These are phyloP conservation scores for Xanthorhoe spadicearia DNA, from an alignment of 2,888 invertebrate species.

Conservation along the genomic window DNA sequence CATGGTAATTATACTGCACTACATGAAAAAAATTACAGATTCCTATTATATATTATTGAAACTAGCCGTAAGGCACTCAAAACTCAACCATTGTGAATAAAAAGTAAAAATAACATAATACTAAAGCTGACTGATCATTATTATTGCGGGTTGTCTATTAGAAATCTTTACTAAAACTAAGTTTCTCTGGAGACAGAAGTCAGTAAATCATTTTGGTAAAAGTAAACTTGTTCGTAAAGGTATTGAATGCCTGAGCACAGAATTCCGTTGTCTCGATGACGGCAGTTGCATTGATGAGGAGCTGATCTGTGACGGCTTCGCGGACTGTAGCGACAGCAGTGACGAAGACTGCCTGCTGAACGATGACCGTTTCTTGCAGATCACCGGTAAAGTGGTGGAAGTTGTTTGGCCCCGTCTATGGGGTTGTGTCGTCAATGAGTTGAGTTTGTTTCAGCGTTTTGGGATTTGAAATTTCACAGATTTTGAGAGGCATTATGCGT, in stretches of 20 bases:
- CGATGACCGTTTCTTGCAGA: constrained; percentile 64
- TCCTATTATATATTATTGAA: no score
- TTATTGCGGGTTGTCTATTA: neutral
- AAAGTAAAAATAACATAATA: neutral
- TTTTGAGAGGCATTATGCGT: neutral
- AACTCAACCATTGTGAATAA: neutral
- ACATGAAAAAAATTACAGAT: no score
- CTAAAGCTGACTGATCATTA: neutral
- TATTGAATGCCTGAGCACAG: constrained; percentile 70
- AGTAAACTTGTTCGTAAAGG: constrained; percentile 62
- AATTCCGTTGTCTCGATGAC: constrained; percentile 84
- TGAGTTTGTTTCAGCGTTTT: constrained; percentile 36
- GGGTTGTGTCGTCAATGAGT: constrained; percentile 33
- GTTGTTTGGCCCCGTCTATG: constrained; percentile 60
- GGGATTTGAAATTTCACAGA: constrained; percentile 21
- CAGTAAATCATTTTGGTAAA: constrained; percentile 39
- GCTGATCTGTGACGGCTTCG: constrained; percentile 84
- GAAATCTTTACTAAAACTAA: constrained; percentile 1
- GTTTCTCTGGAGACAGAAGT: constrained; percentile 27
- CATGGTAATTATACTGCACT: no score
- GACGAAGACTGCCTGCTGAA: constrained; percentile 86
- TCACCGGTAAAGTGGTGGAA: constrained; percentile 56
- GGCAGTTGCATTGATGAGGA: constrained; percentile 85
- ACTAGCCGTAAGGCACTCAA: neutral
- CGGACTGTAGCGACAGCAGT: constrained; percentile 86